A percentile compares a stretch with the other conserved stretches of the same genome.
phyloP scores from a whole-genome alignment of 2,888 invertebrate genomes.

The Arrhopalites spinosus region DNA sequence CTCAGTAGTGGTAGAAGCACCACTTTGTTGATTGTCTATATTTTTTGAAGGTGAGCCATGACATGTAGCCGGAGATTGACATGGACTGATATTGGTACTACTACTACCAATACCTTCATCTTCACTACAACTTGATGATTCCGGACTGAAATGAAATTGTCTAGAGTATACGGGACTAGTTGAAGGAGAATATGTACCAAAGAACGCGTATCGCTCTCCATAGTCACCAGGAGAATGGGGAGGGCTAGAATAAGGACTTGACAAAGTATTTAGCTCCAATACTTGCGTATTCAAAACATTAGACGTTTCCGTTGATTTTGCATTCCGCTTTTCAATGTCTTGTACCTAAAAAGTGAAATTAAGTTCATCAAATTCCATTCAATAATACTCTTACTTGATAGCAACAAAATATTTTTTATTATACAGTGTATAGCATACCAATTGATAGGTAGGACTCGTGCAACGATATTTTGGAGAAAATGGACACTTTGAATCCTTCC shows the following conservation, averaged over 20 bases:
- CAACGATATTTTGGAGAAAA: constrained; percentile 31
- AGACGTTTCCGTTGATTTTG: neutral
- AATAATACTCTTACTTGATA: too few relatives aligned
- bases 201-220: neutral
- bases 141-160: neutral
- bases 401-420: neutral
- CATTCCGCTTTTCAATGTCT: neutral
- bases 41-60: too few relatives aligned
- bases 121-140: constrained; percentile 10
- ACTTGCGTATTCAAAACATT: neutral
- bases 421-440: constrained; percentile 5
- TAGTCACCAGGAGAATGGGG: constrained; percentile 5
- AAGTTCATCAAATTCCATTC: neutral
- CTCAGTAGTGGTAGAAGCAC: neutral
- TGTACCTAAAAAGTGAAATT: neutral
- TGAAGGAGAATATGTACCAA: constrained; percentile 3
- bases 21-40: neutral
- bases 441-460: constrained; percentile 28
- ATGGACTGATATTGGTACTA: neutral
- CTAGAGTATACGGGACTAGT: constrained; percentile 12
- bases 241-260: constrained; percentile 17
- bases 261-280: neutral
- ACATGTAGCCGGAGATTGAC: neutral
- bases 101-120: constrained; percentile 16
- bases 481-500: constrained; percentile 15